phyloP scores from a whole-genome alignment of 2,113 vertebrate genomes.

The Mobula birostris region DNA sequence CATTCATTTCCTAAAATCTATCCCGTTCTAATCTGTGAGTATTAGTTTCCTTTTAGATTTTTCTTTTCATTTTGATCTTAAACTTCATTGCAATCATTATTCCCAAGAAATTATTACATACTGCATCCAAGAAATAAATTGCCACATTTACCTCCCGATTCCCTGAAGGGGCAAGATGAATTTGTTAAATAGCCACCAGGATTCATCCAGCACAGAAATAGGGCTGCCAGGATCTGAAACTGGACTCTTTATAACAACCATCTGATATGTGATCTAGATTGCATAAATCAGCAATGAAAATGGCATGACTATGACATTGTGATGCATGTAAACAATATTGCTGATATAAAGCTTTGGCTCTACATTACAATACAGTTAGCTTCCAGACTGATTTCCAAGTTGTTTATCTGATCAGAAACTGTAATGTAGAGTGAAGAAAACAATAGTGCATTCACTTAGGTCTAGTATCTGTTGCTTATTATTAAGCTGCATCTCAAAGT shows the following conservation, averaged over 20 bases:
- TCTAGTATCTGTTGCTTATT: neutral
- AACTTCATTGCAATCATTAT: neutral
- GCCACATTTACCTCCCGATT: neutral
- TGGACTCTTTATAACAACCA: neutral
- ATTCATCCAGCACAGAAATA: neutral
- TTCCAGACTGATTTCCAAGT: neutral
- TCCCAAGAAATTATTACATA: neutral
- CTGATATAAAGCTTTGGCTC: neutral
- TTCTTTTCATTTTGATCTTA: neutral
- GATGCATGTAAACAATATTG: neutral
- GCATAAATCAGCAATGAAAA: neutral
- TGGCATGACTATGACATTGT: neutral
- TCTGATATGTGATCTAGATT: neutral
- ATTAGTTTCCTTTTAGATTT: neutral
- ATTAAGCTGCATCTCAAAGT: no score
- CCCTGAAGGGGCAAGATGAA: neutral
- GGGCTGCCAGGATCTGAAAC: neutral
- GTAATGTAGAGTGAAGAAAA: neutral
- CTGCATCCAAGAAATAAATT: neutral
- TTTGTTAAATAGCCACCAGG: neutral
- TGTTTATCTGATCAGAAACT: neutral
- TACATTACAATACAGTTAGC: neutral
- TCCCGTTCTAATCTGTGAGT: neutral
- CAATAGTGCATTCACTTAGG: neutral
- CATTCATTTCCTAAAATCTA: neutral